Evolutionary conservation across 2,888 invertebrate genomes (phyloP), one percentile per base, ranked within the genome.

Genomic region (Caenorhabditis panamensis): DNA sequence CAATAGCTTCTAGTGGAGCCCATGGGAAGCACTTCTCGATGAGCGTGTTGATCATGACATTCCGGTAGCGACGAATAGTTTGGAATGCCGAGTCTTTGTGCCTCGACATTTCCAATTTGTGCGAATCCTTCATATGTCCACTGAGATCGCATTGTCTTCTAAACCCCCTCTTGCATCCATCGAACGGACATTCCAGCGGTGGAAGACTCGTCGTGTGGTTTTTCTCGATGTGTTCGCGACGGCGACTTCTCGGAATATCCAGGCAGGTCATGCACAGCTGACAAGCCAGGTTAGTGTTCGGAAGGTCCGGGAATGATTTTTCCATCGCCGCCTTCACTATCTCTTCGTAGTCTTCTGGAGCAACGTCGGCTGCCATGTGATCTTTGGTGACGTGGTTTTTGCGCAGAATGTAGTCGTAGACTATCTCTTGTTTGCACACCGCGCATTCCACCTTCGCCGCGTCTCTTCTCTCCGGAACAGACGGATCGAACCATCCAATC

Each of bases 151-250:
- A 68, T 16, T 79, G 79, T 47, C 73, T 62, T 28, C 16, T 54
- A 62, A 28, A 79, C 0, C 13, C 47, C 13, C 11, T 26, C 13
- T 6, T 16, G 13, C 79, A 79, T 2, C 18, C 26, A 0, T n/a
- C 36, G 2, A 79, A 0, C 2, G 79, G 79, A 49, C 79, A 79
- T 5, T 6, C 9, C 18, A 79, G 49, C 6, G 26, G 22, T 9
- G 67, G 49, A 11, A 79, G 26, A 8, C n/a, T 68, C 0, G 18
- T 28, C n/a, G 24, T 20, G 22, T 68, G 77, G 11, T 20, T 6
- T 8, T 31, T 58, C 22, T 79, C 73, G 28, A 79, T 68, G 51
- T 79, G 79, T 41, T 79, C 73, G 2, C 73, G 22, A 24, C 72
- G 49, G 0, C 1, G 9, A 1, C n/a, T 18, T 20, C 20, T 54